A percentile compares a stretch with the other conserved stretches of the same genome.
phyloP scores from a whole-genome alignment of 2,888 invertebrate genomes.

The Tachystola acroxantha region DNA sequence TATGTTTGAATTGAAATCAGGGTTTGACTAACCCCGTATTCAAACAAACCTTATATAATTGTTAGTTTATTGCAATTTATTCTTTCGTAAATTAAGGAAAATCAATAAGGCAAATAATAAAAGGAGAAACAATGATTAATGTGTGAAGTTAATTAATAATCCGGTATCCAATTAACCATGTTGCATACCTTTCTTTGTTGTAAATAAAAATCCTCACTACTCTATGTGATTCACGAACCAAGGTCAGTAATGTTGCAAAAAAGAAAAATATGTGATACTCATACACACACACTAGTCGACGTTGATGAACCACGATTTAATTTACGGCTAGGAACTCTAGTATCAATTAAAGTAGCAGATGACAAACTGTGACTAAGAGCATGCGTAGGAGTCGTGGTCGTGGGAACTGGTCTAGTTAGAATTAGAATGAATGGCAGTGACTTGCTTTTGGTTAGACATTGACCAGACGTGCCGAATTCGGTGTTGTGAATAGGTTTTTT shows the following conservation, averaged over 20 bases:
- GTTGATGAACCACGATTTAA: slow-evolving; percentile 65
- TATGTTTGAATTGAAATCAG: too few species aligned
- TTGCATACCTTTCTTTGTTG: too few species aligned
- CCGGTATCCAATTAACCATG: too few species aligned
- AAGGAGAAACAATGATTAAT: too few species aligned
- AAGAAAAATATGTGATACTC: too few species aligned
- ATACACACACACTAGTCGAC: slow-evolving; percentile 41
- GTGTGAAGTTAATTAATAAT: too few species aligned
- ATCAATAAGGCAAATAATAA: too few species aligned
- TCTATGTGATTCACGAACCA: slow-evolving; percentile 15
- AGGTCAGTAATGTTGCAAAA: slow-evolving; percentile 2
- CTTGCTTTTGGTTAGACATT: slow-evolving; percentile 36
- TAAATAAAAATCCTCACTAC: too few species aligned
- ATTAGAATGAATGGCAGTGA: slow-evolving; percentile 19
- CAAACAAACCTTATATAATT: too few species aligned
- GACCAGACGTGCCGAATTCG: slow-evolving; percentile 21
- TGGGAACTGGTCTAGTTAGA: slow-evolving; percentile 49
- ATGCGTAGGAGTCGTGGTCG: slow-evolving; percentile 63
- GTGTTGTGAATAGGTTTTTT: slow-evolving; percentile 14
- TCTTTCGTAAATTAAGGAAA: too few species aligned
- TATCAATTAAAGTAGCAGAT: slow-evolving; percentile 72
- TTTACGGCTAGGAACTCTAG: slow-evolving; percentile 60
- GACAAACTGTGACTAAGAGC: slow-evolving; percentile 67
- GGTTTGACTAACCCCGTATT: too few species aligned
- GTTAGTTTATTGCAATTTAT: too few species aligned